Evolutionary conservation across 2,888 invertebrate genomes (phyloP), one percentile per base, ranked within the genome.

Genomic region (Brenthis hecate): DNA sequence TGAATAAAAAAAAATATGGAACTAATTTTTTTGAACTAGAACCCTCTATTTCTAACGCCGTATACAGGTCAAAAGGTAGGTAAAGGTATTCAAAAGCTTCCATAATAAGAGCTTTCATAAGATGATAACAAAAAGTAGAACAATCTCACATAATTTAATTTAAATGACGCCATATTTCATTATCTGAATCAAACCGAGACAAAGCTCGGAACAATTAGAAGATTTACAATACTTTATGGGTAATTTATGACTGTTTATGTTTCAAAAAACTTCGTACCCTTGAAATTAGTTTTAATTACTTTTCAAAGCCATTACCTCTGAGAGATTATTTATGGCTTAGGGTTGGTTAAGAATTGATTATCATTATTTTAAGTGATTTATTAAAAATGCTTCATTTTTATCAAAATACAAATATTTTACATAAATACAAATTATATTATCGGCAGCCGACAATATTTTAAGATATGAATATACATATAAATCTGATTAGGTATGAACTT

Each of bases 191-290:
- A 57, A 53, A 53, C 61, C 19, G 36, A 43, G 36, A 43, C 36
- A 43, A 43, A 43, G 36, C 36, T 43, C 36, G 6, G 61, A 81
- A 86, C 85, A 86, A 86, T 86, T 79, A 79, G 80, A 70, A 72
- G 74, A 75, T 86, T 87, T 83, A 85, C 80, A 80, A 80, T 80
- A 82, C 77, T 83, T 84, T 76, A 74, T 75, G 76, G 67, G 68
- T 74, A 73, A 77, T 77, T 76, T 75, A 76, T 72, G 14, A 56
- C 32, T 71, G 69, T 72, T 72, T 70, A 54, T 55, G 63, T 60
- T 62, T 61, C 70, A 68, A 68, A 70, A 68, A 72, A 72, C 56
- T 68, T 72, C 14, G 32, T 53, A 63, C 55, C 70, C 65, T 65
- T 57, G 58, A 66, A 54, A 70, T 58, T 65, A 71, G 62, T 65